Conservation (phyloP, 2,797 vertebrate species). For the Manis crassicaudata region DNA sequence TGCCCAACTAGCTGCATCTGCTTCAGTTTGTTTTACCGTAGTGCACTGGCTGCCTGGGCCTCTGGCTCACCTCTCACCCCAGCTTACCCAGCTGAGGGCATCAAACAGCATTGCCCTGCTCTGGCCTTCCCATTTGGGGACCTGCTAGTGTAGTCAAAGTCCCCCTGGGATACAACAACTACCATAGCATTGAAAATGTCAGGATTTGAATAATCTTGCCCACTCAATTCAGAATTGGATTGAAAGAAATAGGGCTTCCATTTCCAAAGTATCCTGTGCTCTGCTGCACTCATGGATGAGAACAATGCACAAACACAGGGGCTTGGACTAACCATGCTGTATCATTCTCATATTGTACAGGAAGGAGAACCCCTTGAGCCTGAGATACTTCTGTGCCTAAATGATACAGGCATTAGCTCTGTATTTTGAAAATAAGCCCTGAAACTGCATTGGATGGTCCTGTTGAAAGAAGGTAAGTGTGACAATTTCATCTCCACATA, state of each 20-base stretch:
- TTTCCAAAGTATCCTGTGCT: background rate
- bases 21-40: background rate
- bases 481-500: background rate
- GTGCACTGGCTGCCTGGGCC: background rate
- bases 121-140: background rate
- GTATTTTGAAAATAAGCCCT: background rate
- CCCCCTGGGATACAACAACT: background rate
- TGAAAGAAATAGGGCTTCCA: background rate
- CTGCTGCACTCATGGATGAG: background rate
- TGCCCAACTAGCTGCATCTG: background rate
- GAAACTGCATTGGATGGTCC: background rate
- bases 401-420: background rate
- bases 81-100: background rate
- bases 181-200: background rate
- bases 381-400: background rate
- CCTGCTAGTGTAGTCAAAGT: background rate
- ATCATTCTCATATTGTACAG: background rate
- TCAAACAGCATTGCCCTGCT: background rate
- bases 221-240: background rate
- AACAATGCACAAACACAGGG: background rate
- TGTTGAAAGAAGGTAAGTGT: background rate
- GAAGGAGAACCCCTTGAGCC: background rate
- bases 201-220: conserved; percentile 6
- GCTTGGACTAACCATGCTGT: background rate
- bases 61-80: background rate